A percentile compares a stretch with the other conserved stretches of the same genome.
These are phyloP conservation scores for Drosophila pruinosa DNA, from an alignment of 1,140 invertebrate species.

Conservation along the genomic window DNA sequence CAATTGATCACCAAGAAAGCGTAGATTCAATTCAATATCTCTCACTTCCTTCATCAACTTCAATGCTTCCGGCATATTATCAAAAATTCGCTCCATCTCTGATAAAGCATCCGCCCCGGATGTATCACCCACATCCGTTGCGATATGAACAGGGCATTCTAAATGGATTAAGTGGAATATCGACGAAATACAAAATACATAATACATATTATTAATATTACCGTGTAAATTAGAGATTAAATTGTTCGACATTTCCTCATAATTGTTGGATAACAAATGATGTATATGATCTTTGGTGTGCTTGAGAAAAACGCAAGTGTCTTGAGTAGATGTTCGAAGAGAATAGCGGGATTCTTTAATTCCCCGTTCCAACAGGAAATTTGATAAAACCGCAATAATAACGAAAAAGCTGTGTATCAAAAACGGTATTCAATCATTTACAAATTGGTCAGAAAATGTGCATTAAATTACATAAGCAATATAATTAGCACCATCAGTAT, in stretches of 20 bases:
- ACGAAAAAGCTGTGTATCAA: conserved; percentile 86
- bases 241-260: conserved; percentile 87
- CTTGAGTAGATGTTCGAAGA: conserved; percentile 85
- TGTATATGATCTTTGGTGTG: conserved; percentile 87
- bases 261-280: conserved; percentile 87
- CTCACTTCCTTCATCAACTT: conserved; percentile 86
- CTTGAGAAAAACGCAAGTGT: conserved; percentile 87
- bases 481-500: conserved; percentile 89
- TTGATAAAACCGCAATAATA: conserved; percentile 94
- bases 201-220: too few relatives aligned
- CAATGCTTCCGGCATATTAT: conserved; percentile 86
- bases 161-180: too few relatives aligned
- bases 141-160: conserved; percentile 83
- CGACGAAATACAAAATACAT: too few relatives aligned
- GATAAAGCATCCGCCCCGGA: conserved; percentile 89
- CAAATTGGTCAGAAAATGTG: background rate
- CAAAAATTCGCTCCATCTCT: conserved; percentile 88
- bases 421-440: too few relatives aligned
- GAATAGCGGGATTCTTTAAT: conserved; percentile 85
- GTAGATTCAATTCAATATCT: conserved; percentile 85
- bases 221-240: conserved; percentile 86
- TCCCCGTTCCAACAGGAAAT: conserved; percentile 90
- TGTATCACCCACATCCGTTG: conserved; percentile 87
- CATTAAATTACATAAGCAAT: conserved; percentile 89
- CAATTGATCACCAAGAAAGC: conserved; percentile 86